Conservation (phyloP, 1,140 invertebrate species). For the Magallana angulata region DNA sequence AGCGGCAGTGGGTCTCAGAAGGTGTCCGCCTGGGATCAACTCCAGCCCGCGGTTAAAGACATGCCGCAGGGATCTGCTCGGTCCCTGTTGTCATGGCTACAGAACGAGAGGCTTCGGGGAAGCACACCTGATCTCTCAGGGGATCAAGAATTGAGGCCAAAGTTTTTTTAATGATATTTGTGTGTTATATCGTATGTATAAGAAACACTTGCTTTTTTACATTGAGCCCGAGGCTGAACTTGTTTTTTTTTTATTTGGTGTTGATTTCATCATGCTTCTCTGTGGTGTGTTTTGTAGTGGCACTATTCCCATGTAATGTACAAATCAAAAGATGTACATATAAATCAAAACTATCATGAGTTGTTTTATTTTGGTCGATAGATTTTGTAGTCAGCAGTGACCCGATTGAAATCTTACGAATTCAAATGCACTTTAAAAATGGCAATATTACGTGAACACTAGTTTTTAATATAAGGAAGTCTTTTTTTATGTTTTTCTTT, state of each 20-base stretch:
- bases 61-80: slow-evolving; percentile 49
- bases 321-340: background rate
- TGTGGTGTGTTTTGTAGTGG: background rate
- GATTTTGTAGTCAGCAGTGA: no score
- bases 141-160: slow-evolving; percentile 23
- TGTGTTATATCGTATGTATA: background rate
- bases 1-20: slow-evolving; percentile 47
- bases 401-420: no score
- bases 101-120: slow-evolving; percentile 68
- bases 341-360: no score
- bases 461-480: no score
- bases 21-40: slow-evolving; percentile 80
- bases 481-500: no score
- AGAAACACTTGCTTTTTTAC: background rate
- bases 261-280: background rate
- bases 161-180: slow-evolving; percentile 7
- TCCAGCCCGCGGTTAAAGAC: slow-evolving; percentile 66
- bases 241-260: background rate
- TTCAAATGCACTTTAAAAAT: no score
- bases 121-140: slow-evolving; percentile 70
- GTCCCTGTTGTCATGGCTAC: slow-evolving; percentile 71
- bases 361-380: no score
- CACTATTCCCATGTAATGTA: background rate
- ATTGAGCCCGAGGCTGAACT: background rate
- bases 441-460: no score